Conservation (phyloP, 2,888 invertebrate genomes). For the Atrina japonica region DNA sequence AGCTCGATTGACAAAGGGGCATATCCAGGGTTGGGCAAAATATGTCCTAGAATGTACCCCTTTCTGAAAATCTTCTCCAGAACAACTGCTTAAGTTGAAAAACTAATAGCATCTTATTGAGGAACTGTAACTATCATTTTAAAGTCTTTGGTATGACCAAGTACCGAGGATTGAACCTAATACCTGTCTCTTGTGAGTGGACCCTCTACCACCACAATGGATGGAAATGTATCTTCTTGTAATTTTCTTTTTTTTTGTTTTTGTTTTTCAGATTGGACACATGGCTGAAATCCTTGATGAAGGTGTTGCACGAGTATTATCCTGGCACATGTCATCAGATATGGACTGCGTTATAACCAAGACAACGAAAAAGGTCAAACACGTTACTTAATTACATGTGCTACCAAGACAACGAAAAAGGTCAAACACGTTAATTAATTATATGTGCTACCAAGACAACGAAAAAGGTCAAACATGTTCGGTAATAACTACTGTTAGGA, state of each 20-base stretch:
- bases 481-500: not conserved
- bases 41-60: too few relatives aligned
- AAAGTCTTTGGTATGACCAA: too few relatives aligned
- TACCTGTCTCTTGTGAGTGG: too few relatives aligned
- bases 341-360: slow-evolving; percentile 80
- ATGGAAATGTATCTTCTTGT: not conserved
- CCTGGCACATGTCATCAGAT: slow-evolving; percentile 81
- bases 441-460: slow-evolving; percentile 67
- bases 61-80: too few relatives aligned
- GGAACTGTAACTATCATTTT: too few relatives aligned
- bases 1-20: too few relatives aligned
- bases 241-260: too few relatives aligned
- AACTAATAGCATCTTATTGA: too few relatives aligned
- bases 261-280: slow-evolving; percentile 78
- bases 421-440: slow-evolving; percentile 49
- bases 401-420: slow-evolving; percentile 76
- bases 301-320: slow-evolving; percentile 78
- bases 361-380: slow-evolving; percentile 75
- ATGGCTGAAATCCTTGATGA: slow-evolving; percentile 74
- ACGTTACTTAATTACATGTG: not conserved
- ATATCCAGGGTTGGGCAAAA: too few relatives aligned
- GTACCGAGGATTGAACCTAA: too few relatives aligned
- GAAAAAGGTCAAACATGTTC: slow-evolving; percentile 68
- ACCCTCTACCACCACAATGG: not conserved
- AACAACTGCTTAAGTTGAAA: too few relatives aligned